A percentile compares a stretch with the other conserved stretches of the same genome.
These are phyloP conservation scores for Bembecia ichneumoniformis DNA, from an alignment of 2,888 invertebrate genomes.

Conservation along the genomic window DNA sequence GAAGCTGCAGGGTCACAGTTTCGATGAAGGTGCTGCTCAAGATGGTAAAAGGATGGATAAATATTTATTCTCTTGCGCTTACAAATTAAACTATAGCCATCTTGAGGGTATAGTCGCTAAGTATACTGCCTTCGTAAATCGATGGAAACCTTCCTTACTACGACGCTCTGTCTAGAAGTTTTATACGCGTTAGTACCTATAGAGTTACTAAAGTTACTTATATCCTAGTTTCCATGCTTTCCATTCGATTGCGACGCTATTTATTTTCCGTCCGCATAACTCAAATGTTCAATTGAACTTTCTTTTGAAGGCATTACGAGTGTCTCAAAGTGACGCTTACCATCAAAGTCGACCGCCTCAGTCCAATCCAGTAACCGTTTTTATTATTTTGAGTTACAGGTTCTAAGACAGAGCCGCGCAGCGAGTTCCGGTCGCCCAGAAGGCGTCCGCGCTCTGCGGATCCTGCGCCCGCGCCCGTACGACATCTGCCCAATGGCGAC, in stretches of 20 bases:
- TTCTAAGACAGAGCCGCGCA: constrained; percentile 39
- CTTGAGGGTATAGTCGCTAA: background rate
- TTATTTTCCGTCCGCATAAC: too few species aligned
- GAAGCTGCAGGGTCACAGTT: constrained; percentile 65
- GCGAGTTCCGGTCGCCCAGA: constrained; percentile 82
- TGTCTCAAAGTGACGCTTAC: too few species aligned
- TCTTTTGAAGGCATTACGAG: too few species aligned
- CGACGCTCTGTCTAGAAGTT: too few species aligned
- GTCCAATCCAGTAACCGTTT: too few species aligned
- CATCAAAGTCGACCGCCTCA: too few species aligned
- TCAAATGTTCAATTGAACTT: too few species aligned
- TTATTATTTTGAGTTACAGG: constrained; percentile 23
- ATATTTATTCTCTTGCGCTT: background rate
- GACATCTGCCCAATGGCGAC: constrained; percentile 58
- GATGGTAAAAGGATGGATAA: constrained; percentile 51
- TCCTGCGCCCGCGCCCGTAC: constrained; percentile 45
- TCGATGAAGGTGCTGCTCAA: constrained; percentile 60
- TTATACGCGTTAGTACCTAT: too few species aligned
- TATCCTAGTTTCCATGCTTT: too few species aligned
- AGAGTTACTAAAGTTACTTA: too few species aligned
- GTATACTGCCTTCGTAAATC: background rate
- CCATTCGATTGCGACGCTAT: too few species aligned
- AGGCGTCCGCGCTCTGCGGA: constrained; percentile 80
- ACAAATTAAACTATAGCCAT: background rate
- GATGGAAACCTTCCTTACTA: constrained; percentile 2